phyloP scores from a whole-genome alignment of 2,888 invertebrate species.

The Polyommatus iphigenia region DNA sequence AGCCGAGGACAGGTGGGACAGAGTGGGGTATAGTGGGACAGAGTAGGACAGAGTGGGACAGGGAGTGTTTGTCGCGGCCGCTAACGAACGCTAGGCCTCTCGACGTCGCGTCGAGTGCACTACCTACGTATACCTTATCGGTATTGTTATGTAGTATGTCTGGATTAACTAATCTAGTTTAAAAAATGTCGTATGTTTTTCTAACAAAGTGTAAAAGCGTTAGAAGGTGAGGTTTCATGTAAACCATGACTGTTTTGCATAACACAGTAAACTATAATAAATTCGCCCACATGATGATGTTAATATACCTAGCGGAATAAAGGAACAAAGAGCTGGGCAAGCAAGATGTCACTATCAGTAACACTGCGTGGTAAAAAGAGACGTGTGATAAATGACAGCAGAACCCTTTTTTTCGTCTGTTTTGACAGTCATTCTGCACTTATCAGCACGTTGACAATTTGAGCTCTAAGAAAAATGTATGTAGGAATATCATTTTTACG shows the following conservation, averaged over 20 bases:
- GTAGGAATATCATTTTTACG: too few species aligned
- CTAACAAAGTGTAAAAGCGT: neutral
- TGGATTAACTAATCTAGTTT: slow-evolving; percentile 25
- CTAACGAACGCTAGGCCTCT: slow-evolving; percentile 75
- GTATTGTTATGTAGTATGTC: slow-evolving; percentile 41
- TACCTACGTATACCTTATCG: slow-evolving; percentile 48
- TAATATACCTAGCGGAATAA: too few species aligned
- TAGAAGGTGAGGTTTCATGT: neutral
- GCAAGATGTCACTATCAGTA: too few species aligned
- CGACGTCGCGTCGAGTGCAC: slow-evolving; percentile 52
- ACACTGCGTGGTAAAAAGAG: too few species aligned
- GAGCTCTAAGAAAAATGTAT: too few species aligned
- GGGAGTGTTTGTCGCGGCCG: slow-evolving; percentile 67
- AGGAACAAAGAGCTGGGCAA: too few species aligned
- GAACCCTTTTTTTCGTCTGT: too few species aligned
- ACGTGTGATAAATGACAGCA: too few species aligned
- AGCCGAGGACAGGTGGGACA: slow-evolving; percentile 66
- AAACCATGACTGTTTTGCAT: neutral
- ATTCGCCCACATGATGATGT: neutral
- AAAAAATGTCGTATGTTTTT: slow-evolving; percentile 13
- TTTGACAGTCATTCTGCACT: too few species aligned
- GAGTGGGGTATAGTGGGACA: slow-evolving; percentile 61
- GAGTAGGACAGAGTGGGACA: slow-evolving; percentile 63
- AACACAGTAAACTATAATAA: neutral
- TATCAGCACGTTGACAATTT: too few species aligned